A percentile compares a stretch with the other conserved stretches of the same genome.
Conservation (phyloP, 2,797 vertebrate genomes). For the Syngnathus acus region DNA sequence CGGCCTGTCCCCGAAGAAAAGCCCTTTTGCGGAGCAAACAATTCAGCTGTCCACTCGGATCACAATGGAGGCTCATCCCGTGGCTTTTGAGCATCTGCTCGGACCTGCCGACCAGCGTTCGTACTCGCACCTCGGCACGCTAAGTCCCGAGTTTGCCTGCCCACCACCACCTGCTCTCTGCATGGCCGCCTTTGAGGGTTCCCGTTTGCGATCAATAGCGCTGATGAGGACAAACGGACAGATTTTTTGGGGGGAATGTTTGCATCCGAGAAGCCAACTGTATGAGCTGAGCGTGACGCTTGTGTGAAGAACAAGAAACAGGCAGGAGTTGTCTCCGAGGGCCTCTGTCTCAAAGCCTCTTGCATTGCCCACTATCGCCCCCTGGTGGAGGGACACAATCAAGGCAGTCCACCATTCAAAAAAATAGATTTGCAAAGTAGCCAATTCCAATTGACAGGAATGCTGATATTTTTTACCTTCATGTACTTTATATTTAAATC, state of each 20-base stretch:
- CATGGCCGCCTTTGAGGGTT: conserved; percentile 48
- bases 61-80: conserved; percentile 69
- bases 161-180: conserved; percentile 63
- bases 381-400: conserved; percentile 36
- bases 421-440: neutral
- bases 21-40: conserved; percentile 67
- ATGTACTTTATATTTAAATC: too few species aligned
- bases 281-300: conserved; percentile 41
- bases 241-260: conserved; percentile 34
- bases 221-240: conserved; percentile 43
- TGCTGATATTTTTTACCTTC: too few species aligned
- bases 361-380: conserved; percentile 49
- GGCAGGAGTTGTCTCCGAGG: conserved; percentile 8
- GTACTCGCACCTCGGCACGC: conserved; percentile 39
- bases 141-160: conserved; percentile 62
- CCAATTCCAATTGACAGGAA: neutral
- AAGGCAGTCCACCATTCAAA: neutral
- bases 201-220: conserved; percentile 58
- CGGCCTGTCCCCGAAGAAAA: conserved; percentile 59
- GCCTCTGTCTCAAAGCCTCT: neutral
- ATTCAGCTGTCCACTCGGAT: conserved; percentile 72
- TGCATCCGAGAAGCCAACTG: conserved; percentile 52
- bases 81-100: conserved; percentile 67
- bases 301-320: conserved; percentile 26
- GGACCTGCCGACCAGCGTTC: conserved; percentile 43